A percentile compares a stretch with the other conserved stretches of the same genome.
Evolutionary conservation across 2,797 vertebrate species (phyloP).

Genomic region (Syngnathus rostellatus): DNA sequence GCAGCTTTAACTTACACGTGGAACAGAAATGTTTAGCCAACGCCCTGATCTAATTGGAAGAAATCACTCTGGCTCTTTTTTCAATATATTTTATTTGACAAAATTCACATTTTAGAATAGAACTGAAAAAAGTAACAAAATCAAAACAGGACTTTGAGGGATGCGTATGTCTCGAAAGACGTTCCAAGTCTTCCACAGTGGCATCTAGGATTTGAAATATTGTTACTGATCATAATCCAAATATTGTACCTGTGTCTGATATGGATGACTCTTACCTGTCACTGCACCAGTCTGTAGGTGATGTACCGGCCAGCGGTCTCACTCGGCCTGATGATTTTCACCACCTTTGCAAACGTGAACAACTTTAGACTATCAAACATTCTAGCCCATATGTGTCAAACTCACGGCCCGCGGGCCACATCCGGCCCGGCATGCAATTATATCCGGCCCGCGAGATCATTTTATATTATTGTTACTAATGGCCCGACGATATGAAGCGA

Average conservation of each 20-base stretch:
- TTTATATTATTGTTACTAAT: too few species aligned
- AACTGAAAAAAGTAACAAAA: conserved; percentile 21
- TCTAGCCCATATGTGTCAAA: too few species aligned
- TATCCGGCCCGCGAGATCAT: too few species aligned
- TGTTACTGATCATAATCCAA: neutral
- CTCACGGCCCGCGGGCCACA: too few species aligned
- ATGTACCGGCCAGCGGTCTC: conserved; percentile 94
- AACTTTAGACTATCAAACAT: neutral
- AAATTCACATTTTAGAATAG: conserved; percentile 31
- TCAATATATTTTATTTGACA: conserved; percentile 50
- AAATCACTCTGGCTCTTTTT: neutral
- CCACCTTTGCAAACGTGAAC: conserved; percentile 70
- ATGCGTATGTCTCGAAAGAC: neutral
- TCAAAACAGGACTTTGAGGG: conserved; percentile 16
- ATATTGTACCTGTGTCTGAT: neutral
- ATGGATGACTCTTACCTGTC: conserved; percentile 20
- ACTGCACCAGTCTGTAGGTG: conserved; percentile 96
- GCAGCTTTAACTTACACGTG: too few species aligned
- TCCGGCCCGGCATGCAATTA: too few species aligned
- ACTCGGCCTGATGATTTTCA: conserved; percentile 95
- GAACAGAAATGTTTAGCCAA: neutral
- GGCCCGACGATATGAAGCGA: too few species aligned
- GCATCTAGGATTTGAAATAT: conserved; percentile 15
- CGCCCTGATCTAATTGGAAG: neutral
- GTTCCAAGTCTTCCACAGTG: neutral